phyloP scores from a whole-genome alignment of 30 jellyfish, hydroid and myxozoan species.

The Aurelia sp. region DNA sequence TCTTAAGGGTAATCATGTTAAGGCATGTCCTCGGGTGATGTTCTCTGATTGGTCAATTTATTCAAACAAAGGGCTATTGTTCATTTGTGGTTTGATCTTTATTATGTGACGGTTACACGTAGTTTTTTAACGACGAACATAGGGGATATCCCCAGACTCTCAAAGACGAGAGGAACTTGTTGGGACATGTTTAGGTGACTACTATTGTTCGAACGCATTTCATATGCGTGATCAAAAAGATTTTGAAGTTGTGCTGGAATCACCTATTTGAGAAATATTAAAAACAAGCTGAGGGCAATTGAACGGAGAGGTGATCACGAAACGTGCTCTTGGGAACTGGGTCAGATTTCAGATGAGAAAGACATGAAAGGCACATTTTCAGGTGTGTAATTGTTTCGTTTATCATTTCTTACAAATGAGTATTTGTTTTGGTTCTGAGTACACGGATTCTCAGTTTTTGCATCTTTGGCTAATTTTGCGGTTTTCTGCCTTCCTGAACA shows the following conservation, averaged over 20 bases:
- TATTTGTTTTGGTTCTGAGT: no score
- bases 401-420: no score
- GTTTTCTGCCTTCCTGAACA: no score
- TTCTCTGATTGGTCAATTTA: slow-evolving; percentile 24
- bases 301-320: slow-evolving; percentile 22
- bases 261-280: slow-evolving; percentile 14
- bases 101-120: background rate
- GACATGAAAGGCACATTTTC: no score
- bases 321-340: slow-evolving; percentile 4
- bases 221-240: background rate
- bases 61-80: background rate
- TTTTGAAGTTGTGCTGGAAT: slow-evolving; percentile 14
- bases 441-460: no score
- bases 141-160: slow-evolving; percentile 34
- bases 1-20: slow-evolving; percentile 19
- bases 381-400: no score
- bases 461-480: no score
- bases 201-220: slow-evolving; percentile 32
- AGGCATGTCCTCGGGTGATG: slow-evolving; percentile 48
- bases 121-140: background rate
- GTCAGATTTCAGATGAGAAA: slow-evolving; percentile 42
- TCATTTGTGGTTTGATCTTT: slow-evolving; percentile 12
- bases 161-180: slow-evolving; percentile 34
- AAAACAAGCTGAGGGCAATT: slow-evolving; percentile 11
- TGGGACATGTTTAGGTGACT: slow-evolving; percentile 29